Percentiles rank a stretch among this genome's conserved stretches.
phyloP scores from a whole-genome alignment of 1,140 invertebrate genomes.

The Drosophila suzukii region DNA sequence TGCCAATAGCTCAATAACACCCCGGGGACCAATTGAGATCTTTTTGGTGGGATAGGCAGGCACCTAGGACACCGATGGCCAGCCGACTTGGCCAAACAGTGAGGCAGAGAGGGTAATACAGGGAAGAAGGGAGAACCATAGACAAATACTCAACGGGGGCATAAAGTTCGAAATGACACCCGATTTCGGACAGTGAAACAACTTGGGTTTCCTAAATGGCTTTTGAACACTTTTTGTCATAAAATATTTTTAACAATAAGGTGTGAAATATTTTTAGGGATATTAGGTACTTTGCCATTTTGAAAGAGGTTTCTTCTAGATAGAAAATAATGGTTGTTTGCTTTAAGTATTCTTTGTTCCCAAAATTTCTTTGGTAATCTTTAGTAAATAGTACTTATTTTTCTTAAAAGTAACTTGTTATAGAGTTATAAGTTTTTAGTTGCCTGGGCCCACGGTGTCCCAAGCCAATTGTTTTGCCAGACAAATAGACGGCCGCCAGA shows the following conservation, averaged over 20 bases:
- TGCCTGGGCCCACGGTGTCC: constrained; percentile 48
- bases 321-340: no score
- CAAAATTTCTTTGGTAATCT: no score
- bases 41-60: constrained; percentile 68
- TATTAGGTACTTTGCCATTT: background rate
- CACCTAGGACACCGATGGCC: constrained; percentile 31
- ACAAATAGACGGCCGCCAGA: constrained; percentile 52
- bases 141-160: constrained; percentile 10
- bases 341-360: no score
- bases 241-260: background rate
- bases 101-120: constrained; percentile 1
- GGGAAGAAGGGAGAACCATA: background rate
- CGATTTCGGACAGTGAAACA: constrained; percentile 5
- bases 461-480: constrained; percentile 55
- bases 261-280: background rate
- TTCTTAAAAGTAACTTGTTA: background rate
- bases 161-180: constrained; percentile 7
- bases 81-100: constrained; percentile 26
- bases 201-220: background rate
- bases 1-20: constrained; percentile 80
- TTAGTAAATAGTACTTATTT: no score
- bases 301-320: no score
- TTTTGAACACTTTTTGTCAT: background rate
- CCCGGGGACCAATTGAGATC: constrained; percentile 79
- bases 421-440: background rate